phyloP scores from a whole-genome alignment of 2,113 vertebrate genomes.

The Eleginops maclovinus region DNA sequence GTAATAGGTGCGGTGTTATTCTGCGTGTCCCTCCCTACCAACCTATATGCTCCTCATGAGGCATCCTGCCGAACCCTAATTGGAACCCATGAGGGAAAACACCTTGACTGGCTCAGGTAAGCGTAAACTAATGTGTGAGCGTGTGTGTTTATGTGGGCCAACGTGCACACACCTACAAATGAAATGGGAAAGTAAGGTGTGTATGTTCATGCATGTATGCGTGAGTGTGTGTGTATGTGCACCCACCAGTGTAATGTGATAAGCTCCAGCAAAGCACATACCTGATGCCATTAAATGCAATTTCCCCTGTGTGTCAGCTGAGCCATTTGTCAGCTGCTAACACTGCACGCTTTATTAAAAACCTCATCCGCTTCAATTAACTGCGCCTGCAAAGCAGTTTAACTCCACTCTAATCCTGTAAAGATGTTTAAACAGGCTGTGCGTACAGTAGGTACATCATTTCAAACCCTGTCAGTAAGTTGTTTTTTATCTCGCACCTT shows the following conservation, averaged over 20 bases:
- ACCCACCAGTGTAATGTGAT: constrained; percentile 80
- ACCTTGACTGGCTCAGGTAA: constrained; percentile 78
- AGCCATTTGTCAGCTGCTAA: constrained; percentile 87
- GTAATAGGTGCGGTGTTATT: neutral
- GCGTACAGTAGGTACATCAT: constrained; percentile 76
- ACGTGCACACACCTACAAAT: constrained; percentile 17
- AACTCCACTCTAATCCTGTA: constrained; percentile 84
- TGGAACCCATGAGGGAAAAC: constrained; percentile 75
- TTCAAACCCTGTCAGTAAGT: constrained; percentile 58
- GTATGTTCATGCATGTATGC: constrained; percentile 22
- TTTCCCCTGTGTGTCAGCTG: constrained; percentile 83
- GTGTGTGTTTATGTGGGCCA: constrained; percentile 59
- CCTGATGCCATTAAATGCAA: constrained; percentile 85
- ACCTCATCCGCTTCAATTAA: constrained; percentile 87
- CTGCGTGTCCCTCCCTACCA: constrained; percentile 2
- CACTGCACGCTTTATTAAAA: constrained; percentile 87
- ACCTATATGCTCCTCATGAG: constrained; percentile 20
- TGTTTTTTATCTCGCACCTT: constrained; percentile 11
- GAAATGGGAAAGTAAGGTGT: constrained; percentile 42
- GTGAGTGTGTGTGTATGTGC: constrained; percentile 52
- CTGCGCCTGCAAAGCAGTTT: constrained; percentile 83
- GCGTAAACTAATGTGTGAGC: constrained; percentile 59
- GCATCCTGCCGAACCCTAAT: constrained; percentile 61
- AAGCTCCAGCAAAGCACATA: constrained; percentile 84
- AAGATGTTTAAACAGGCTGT: constrained; percentile 82